These are phyloP conservation scores for Pristionchus exspectatus DNA, from an alignment of 2,888 invertebrate genomes.

Conservation along the genomic window DNA sequence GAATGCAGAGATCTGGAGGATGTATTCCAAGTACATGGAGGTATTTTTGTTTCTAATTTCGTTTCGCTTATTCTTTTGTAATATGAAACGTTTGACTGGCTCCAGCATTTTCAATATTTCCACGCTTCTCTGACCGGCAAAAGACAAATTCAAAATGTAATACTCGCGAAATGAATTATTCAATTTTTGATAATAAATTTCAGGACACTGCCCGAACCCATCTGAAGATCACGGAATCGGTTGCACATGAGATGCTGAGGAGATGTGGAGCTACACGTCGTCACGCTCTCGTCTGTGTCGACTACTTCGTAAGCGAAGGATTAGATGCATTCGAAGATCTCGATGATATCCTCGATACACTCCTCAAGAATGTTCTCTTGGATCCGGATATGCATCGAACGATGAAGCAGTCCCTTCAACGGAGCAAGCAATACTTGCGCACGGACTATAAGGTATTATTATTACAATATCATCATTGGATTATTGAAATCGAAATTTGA, in stretches of 20 bases:
- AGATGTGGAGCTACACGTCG: neutral
- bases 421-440: neutral
- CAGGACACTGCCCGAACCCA: neutral
- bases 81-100: neutral
- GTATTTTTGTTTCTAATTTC: no score
- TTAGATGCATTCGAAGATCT: neutral
- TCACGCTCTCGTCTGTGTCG: neutral
- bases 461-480: no score
- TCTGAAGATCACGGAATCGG: neutral
- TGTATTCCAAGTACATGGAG: neutral
- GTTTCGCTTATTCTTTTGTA: neutral
- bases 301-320: neutral
- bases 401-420: neutral
- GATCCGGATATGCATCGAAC: neutral
- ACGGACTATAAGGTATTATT: neutral
- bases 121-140: neutral
- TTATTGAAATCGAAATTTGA: no score
- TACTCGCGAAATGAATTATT: no score
- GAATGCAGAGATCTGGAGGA: conserved; percentile 11
- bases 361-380: neutral
- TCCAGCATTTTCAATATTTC: neutral
- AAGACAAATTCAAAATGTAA: no score
- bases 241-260: neutral
- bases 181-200: no score
- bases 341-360: neutral